Conservation (phyloP, 2,888 invertebrate species). For the Apodemia duryi region DNA sequence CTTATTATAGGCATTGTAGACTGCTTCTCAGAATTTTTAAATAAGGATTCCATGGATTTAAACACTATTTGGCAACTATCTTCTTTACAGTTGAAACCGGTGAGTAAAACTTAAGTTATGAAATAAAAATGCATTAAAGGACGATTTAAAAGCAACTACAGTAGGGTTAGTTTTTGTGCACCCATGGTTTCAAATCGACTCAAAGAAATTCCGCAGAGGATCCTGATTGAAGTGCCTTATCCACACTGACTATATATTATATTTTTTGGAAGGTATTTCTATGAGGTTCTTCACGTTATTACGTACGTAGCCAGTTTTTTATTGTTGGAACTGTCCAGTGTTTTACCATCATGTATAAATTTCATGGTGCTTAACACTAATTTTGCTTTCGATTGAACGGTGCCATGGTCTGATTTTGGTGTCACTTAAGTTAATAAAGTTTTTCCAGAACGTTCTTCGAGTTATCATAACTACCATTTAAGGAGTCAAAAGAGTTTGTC, state of each 20-base stretch:
- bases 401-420: slow-evolving; percentile 15
- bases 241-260: slow-evolving; percentile 12
- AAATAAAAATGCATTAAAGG: slow-evolving; percentile 9
- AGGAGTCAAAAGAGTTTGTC: slow-evolving; percentile 30
- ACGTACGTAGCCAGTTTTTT: slow-evolving; percentile 20
- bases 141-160: neutral
- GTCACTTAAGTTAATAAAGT: slow-evolving; percentile 29
- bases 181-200: slow-evolving; percentile 12
- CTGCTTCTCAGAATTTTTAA: neutral
- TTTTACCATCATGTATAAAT: slow-evolving; percentile 17
- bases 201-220: slow-evolving; percentile 18
- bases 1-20: neutral
- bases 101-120: slow-evolving; percentile 2
- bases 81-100: slow-evolving; percentile 9
- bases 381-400: slow-evolving; percentile 14
- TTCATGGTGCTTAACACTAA: slow-evolving; percentile 19
- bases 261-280: slow-evolving; percentile 9
- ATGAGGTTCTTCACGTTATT: slow-evolving; percentile 12
- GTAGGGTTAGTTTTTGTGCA: slow-evolving; percentile 12
- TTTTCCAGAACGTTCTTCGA: slow-evolving; percentile 26
- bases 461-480: slow-evolving; percentile 31
- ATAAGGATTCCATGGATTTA: neutral
- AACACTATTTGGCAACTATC: neutral
- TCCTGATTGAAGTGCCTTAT: slow-evolving; percentile 16
- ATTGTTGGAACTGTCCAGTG: slow-evolving; percentile 17